Base-by-base conservation (phyloP, 2,888 invertebrate species). In the Nomada lathburiana region DNA sequence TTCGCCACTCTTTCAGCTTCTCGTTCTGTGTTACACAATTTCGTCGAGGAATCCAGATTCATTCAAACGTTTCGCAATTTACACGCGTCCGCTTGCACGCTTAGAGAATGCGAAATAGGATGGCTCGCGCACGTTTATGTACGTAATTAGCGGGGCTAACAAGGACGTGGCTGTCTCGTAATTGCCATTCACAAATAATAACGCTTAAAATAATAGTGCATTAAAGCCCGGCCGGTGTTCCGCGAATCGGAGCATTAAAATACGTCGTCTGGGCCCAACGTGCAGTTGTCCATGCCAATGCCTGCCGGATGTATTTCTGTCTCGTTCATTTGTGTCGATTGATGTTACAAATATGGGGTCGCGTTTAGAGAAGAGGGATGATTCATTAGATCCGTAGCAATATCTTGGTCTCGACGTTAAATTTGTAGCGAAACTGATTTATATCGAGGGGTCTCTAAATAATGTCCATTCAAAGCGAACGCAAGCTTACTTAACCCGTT, bases 11-110 rank as follows among this genome's bases (percentile, higher is more conserved):
- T 76, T 59, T 36, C 76, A 63, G 69, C 20, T 60, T 72, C 63
- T 64, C 52, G 59, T 52, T 26, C 36, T 36, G 47, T 11, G 71
- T 77, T 84, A 63, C 75, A 74, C 83, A 75, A 82, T 85, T 87
- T 77, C 76, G 79, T 68, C 77, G 74, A 73, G 82, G 86, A 83
- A 82, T 85, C 84, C 84, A 81, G 80, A 87, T 88, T 85, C 87
- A 88, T 88, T 88, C 82, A 88, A 80, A 88, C 86, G 80, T 88
- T 88, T 88, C 77, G 86, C 82, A 88, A 87, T 87, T 86, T 16
- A 79, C 78, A 76, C 65, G 67, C 72, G 76, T 65, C 75, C 59
- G 78, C 76, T 86, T 76, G 85, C 84, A 82, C 80, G 85, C 84
- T 80, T 74, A 76, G 88, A 85, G 87, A 86, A 85, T 87, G 85